Conservation (phyloP, 2,888 invertebrate genomes). For the Diaprepes abbreviatus region DNA sequence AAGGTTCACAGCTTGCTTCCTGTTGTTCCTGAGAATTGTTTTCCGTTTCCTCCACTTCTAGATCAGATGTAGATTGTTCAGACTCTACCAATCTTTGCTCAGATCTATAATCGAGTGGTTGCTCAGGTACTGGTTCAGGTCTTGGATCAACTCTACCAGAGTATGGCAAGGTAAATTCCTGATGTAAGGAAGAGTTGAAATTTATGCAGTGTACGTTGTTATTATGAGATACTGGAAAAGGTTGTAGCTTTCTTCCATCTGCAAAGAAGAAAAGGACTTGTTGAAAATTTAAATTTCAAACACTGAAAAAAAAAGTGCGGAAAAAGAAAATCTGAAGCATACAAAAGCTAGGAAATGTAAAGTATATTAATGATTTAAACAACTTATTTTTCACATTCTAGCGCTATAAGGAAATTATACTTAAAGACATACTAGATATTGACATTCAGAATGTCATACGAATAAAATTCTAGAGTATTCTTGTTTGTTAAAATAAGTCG, state of each 20-base stretch:
- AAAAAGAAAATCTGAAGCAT: no score
- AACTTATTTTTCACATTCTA: no score
- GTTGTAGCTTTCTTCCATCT: slow-evolving; percentile 45
- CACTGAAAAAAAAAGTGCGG: no score
- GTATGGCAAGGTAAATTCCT: slow-evolving; percentile 69
- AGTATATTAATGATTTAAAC: no score
- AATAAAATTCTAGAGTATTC: no score
- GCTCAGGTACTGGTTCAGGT: slow-evolving; percentile 15
- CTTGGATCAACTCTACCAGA: slow-evolving; percentile 49
- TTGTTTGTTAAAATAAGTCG: no score
- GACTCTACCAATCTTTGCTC: slow-evolving; percentile 4
- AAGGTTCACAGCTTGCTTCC: neutral
- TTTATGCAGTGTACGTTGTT: slow-evolving; percentile 56
- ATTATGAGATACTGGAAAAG: slow-evolving; percentile 36
- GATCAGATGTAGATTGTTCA: slow-evolving; percentile 50
- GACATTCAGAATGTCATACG: no score
- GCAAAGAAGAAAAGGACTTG: slow-evolving; percentile 52
- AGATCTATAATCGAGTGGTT: slow-evolving; percentile 38
- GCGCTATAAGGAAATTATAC: no score
- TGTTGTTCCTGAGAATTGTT: neutral
- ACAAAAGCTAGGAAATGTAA: no score
- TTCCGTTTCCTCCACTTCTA: slow-evolving; percentile 63
- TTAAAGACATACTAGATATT: no score
- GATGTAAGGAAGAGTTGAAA: slow-evolving; percentile 70
- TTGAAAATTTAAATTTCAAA: no score